phyloP scores from a whole-genome alignment of 2,113 vertebrate species.

The Megaleporinus macrocephalus region DNA sequence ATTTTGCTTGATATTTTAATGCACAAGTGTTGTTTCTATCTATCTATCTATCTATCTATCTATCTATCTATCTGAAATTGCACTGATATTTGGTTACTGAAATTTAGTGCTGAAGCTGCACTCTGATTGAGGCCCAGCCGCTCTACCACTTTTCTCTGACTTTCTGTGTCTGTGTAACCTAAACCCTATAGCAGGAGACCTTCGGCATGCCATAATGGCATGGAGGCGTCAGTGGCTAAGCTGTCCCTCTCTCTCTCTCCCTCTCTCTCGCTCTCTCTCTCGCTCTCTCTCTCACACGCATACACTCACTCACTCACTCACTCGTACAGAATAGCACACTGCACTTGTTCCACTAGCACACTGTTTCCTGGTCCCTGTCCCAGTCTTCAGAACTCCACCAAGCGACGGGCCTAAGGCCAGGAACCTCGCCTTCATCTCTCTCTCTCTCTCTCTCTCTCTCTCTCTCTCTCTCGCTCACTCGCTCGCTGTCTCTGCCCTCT shows the following conservation, averaged over 20 bases:
- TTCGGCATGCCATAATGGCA: conserved; percentile 32
- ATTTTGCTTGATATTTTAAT: too few relatives aligned
- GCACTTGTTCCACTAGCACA: conserved; percentile 77
- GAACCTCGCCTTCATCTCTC: conserved; percentile 22
- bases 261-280: not conserved
- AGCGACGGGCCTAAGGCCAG: conserved; percentile 54
- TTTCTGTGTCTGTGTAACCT: conserved; percentile 32
- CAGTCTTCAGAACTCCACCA: conserved; percentile 58
- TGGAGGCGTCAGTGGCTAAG: conserved; percentile 7
- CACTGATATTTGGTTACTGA: too few relatives aligned
- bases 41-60: too few relatives aligned
- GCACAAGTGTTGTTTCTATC: too few relatives aligned
- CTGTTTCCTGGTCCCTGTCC: conserved; percentile 69
- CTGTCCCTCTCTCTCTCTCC: not conserved
- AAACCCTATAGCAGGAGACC: conserved; percentile 23
- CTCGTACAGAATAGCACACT: conserved; percentile 35
- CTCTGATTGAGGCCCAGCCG: too few relatives aligned
- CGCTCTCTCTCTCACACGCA: not conserved
- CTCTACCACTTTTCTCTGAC: not conserved
- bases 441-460: too few relatives aligned
- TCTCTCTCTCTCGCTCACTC: not conserved
- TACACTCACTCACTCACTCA: conserved; percentile 7
- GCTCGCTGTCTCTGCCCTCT: not conserved
- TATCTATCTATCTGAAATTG: too few relatives aligned
- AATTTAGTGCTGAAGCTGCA: too few relatives aligned